Percentiles rank a stretch among this genome's conserved stretches.
phyloP scores from a whole-genome alignment of 2,888 invertebrate genomes.

The Caenorhabditis sp. region DNA sequence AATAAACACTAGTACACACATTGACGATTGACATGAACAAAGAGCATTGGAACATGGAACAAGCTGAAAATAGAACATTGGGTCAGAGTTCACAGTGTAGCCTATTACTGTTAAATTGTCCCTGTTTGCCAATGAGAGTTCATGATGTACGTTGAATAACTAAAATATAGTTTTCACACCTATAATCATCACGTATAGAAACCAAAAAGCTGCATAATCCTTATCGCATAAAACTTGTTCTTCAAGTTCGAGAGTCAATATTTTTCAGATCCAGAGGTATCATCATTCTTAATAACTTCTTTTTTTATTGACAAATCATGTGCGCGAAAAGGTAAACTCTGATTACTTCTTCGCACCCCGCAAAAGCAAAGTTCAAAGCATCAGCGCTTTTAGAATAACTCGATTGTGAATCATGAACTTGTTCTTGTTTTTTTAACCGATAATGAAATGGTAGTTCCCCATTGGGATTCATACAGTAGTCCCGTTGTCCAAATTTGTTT shows the following conservation, averaged over 20 bases:
- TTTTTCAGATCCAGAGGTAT: slow-evolving; percentile 26
- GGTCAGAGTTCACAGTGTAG: slow-evolving; percentile 45
- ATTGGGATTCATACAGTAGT: no score
- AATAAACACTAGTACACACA: slow-evolving; percentile 51
- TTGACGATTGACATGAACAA: slow-evolving; percentile 14
- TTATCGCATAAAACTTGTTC: slow-evolving; percentile 36
- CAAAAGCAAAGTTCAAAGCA: slow-evolving; percentile 66
- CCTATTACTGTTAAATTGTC: neutral
- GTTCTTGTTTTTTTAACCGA: neutral
- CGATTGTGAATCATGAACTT: slow-evolving; percentile 22
- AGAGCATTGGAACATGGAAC: slow-evolving; percentile 51
- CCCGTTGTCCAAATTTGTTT: neutral
- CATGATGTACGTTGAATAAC: slow-evolving; percentile 1
- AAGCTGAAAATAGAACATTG: slow-evolving; percentile 50
- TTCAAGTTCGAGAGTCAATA: slow-evolving; percentile 42
- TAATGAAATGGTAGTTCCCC: no score
- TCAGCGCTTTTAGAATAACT: slow-evolving; percentile 31
- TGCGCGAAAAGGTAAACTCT: slow-evolving; percentile 60
- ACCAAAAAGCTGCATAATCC: neutral
- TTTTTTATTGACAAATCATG: slow-evolving; percentile 57
- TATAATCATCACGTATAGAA: neutral
- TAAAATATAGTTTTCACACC: neutral
- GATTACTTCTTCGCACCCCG: slow-evolving; percentile 8
- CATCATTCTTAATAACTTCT: slow-evolving; percentile 40
- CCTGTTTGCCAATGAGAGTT: neutral